Base-by-base conservation (phyloP, 2,113 vertebrate species). In the Phrynocephalus versicolor region DNA sequence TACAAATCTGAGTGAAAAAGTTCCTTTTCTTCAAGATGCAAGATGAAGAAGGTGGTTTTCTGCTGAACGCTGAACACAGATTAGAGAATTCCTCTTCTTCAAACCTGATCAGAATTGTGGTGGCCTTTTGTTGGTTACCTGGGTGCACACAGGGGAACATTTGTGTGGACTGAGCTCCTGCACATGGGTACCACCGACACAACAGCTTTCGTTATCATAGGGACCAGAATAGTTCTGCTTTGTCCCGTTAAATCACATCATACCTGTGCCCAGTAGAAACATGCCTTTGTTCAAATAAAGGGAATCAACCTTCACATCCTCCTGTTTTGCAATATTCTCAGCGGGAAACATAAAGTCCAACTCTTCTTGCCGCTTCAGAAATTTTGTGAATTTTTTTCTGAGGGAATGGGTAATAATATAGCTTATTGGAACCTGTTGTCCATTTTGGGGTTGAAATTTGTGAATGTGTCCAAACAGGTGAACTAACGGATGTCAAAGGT, bases 291-390 rank as follows among this genome's bases (percentile, higher is more conserved):
- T 10, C 6, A 25, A 18, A 33, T 27, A 37, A 14, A 2, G 33
- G 51, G 69, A 78, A 18, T 16, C 51, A 75, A 10, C 51, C 85
- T 55, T n/a, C n/a, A n/a, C n/a, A n/a, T n/a, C 79, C 37, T 19
- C 6, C 55, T 3, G 76, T 57, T 9, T 1, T 9, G 69, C 64
- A 37, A 62, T 27, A 78, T 83, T 81, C 70, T 95, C 84, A 96
- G 37, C 88, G 90, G 62, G 95, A 95, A 41, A 95, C 94, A 5
- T 97, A 97, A 4, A 97, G 91, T 1, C 97, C 97, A 71, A 98
- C 95, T 57, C 45, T 96, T 72, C 90, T 93, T 83, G 97, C 97
- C 0, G 96, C 94, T 91, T 97, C 96, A 1, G 97, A 97, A 87
- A 97, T 96, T 86, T 91, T 96, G 0, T 92, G 97, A 19, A 85